These are phyloP conservation scores for Kryptopterus vitreolus DNA, from an alignment of 2,797 vertebrate genomes.

Conservation along the genomic window DNA sequence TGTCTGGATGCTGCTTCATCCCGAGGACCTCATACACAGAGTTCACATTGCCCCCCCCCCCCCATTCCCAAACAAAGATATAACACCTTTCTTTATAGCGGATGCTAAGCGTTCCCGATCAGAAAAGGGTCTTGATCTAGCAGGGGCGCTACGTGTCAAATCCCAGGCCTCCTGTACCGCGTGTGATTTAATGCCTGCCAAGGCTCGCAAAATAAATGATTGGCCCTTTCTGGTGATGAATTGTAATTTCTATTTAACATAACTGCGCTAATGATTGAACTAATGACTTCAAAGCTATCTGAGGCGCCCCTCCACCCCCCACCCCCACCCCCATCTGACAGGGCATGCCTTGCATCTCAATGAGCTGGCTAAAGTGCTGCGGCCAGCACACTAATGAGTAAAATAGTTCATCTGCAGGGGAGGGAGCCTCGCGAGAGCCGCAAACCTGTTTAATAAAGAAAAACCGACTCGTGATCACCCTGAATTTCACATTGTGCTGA, in stretches of 20 bases:
- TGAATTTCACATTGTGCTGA: conserved; percentile 16
- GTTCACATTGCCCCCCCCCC: background rate
- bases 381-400: conserved; percentile 46
- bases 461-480: conserved; percentile 38
- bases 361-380: conserved; percentile 52
- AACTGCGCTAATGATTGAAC: conserved; percentile 79
- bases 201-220: conserved; percentile 75
- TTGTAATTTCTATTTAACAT: conserved; percentile 84
- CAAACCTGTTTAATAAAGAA: conserved; percentile 61
- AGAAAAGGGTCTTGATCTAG: conserved; percentile 31
- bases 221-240: conserved; percentile 80
- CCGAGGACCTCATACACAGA: conserved; percentile 18
- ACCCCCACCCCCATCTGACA: conserved; percentile 57
- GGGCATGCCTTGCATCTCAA: conserved; percentile 71
- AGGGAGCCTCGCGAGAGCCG: conserved; percentile 44
- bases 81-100: conserved; percentile 27
- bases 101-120: conserved; percentile 43
- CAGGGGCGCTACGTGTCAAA: conserved; percentile 41
- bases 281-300: conserved; percentile 80
- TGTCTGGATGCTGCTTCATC: conserved; percentile 43
- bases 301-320: conserved; percentile 71
- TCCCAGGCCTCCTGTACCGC: conserved; percentile 51
- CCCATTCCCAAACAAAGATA: background rate
- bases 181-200: conserved; percentile 72
- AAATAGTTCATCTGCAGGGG: conserved; percentile 46